Evolutionary conservation across 2,113 vertebrate genomes (phyloP), one percentile per base, ranked within the genome.

Genomic region (Taxidea taxus): DNA sequence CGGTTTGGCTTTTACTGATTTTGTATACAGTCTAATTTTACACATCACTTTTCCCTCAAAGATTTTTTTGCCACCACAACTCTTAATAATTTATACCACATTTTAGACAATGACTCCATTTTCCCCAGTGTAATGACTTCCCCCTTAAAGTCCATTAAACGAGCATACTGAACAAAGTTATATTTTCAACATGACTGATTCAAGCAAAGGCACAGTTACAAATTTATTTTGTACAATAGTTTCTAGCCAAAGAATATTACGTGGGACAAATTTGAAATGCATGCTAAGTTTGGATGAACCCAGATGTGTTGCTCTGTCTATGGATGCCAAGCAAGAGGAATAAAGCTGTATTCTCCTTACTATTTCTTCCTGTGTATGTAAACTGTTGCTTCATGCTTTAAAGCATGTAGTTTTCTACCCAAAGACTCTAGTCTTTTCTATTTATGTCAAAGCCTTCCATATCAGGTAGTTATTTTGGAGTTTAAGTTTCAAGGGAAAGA

Each of bases 191-290:
- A 64, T 94, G 91, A 54, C 39, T 81, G 20, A 91, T 95, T 96
- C 72, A 85, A 47, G 31, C 31, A 94, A 54, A 83, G 23, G 9
- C 42, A 49, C 27, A 34, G 80, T 82, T 70, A 70, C 29, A 89
- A 34, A 37, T 82, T 64, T 93, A 89, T 80, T 68, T 92, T 39
- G 78, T 90, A 37, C 11, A 74, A 75, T 54, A 84, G 77, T 68
- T 97, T 89, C 70, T 96, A 85, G 70, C 66, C 49, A 94, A 88
- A 95, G 47, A 90, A 49, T 60, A 72, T 80, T 77, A 37, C 60
- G 39, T 27, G 49, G 58, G 80, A 85, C 29, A 88, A 54, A 75
- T 92, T n/a, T 85, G 83, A 89, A 89, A 92, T 85, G 49, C 47
- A 13, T 81, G 29, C 54, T 80, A 2, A n/a, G 66, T 94, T 85